Percentiles rank a stretch among this genome's conserved stretches.
Evolutionary conservation across 2,797 vertebrate genomes (phyloP).

Genomic region (Ataeniobius toweri): DNA sequence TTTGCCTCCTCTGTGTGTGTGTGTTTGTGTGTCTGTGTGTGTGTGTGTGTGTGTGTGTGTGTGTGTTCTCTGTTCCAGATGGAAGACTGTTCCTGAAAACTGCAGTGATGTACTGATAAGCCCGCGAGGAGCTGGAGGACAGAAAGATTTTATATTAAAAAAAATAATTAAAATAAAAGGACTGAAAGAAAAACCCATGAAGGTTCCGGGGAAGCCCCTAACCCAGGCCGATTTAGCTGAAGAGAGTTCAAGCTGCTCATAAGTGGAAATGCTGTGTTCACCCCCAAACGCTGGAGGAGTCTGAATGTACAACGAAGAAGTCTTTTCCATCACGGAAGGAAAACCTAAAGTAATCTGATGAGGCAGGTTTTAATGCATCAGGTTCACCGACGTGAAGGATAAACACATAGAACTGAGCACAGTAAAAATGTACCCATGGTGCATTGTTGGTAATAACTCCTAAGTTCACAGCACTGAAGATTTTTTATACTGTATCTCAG

Average conservation of each 20-base stretch:
- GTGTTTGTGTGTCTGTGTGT: conserved; percentile 20
- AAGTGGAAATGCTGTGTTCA: conserved; percentile 79
- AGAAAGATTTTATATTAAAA: conserved; percentile 62
- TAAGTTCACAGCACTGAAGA: conserved; percentile 87
- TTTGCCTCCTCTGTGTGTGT: conserved; percentile 18
- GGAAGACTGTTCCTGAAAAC: conserved; percentile 99
- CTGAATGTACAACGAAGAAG: conserved; percentile 79
- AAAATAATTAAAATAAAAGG: conserved; percentile 65
- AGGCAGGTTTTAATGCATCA: conserved; percentile 65
- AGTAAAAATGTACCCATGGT: conserved; percentile 85
- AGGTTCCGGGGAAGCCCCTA: conserved; percentile 83
- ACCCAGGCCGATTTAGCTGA: conserved; percentile 76
- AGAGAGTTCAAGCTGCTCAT: conserved; percentile 78
- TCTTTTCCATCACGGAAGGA: conserved; percentile 68
- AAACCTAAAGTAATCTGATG: conserved; percentile 60
- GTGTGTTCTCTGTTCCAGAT: conserved; percentile 85
- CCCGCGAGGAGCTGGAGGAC: conserved; percentile 73
- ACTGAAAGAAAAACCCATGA: conserved; percentile 73
- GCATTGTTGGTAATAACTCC: conserved; percentile 79
- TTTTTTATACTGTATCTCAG: conserved; percentile 89
- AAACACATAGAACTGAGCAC: conserved; percentile 88
- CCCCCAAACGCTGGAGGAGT: conserved; percentile 70
- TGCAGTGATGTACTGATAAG: conserved; percentile 97
- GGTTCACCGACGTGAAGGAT: conserved; percentile 81
- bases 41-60: conserved; percentile 29